phyloP scores from a whole-genome alignment of 1,140 invertebrate genomes.

The Gyrodactylus bullatarudis region DNA sequence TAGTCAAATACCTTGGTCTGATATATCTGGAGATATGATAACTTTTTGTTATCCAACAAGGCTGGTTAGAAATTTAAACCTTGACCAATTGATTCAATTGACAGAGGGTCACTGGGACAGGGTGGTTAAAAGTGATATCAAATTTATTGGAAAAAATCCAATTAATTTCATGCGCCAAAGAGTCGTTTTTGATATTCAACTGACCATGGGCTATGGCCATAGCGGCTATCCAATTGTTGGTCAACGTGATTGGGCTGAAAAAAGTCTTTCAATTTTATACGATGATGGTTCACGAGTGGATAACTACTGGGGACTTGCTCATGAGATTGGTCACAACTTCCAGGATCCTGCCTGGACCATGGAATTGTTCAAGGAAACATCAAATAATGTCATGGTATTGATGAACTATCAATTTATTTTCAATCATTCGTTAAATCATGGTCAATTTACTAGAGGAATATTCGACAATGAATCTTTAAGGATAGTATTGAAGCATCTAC shows the following conservation, averaged over 20 bases:
- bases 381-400: slow-evolving; percentile 1
- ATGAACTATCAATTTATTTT: background rate
- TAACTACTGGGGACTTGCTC: background rate
- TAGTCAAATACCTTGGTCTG: background rate
- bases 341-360: background rate
- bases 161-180: background rate
- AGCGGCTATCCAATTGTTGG: background rate
- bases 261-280: background rate
- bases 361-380: background rate
- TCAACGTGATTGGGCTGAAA: background rate
- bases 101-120: background rate
- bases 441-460: background rate
- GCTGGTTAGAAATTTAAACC: background rate
- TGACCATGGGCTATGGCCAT: background rate
- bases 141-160: background rate
- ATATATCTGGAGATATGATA: slow-evolving; percentile 1
- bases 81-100: background rate
- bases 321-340: slow-evolving; percentile 3
- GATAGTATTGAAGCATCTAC: background rate
- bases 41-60: background rate
- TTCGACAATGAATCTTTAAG: background rate
- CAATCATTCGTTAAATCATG: background rate
- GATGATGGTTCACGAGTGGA: background rate
- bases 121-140: background rate
- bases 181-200: background rate